phyloP scores from a whole-genome alignment of 2,797 vertebrate genomes.

The Lepus townsendii region DNA sequence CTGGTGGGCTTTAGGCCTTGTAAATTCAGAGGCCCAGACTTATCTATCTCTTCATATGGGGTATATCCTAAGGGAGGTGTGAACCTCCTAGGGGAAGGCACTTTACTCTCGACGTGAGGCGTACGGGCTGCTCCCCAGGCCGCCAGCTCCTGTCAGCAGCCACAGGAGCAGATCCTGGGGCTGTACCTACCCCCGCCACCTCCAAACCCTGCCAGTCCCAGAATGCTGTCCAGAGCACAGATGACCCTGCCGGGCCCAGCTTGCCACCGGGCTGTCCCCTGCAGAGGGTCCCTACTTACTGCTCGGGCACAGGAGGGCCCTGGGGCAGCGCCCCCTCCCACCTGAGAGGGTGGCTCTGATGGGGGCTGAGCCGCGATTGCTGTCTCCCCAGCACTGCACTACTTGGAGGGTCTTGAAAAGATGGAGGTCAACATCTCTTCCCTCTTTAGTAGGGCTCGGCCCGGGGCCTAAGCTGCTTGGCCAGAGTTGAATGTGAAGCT shows the following conservation, averaged over 20 bases:
- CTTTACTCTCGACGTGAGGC: neutral
- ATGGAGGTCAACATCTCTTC: neutral
- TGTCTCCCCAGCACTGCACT: conserved; percentile 6
- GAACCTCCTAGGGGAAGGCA: too few relatives aligned
- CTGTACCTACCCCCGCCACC: neutral
- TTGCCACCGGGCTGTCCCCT: neutral
- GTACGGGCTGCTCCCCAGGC: neutral
- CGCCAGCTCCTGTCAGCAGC: neutral
- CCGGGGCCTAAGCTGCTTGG: neutral
- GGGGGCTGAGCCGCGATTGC: neutral
- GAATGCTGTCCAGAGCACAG: neutral
- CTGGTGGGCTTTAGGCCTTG: too few relatives aligned
- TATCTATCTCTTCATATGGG: too few relatives aligned
- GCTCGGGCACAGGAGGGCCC: neutral
- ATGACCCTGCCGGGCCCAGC: neutral
- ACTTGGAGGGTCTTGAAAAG: neutral
- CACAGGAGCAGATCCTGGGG: neutral
- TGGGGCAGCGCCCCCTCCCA: neutral
- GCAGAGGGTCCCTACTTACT: neutral
- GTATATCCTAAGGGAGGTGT: too few relatives aligned
- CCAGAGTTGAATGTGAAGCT: neutral
- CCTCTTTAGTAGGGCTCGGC: neutral
- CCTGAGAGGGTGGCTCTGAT: neutral
- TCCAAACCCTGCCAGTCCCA: neutral
- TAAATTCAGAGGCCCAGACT: too few relatives aligned